Conservation (phyloP, 2,888 invertebrate genomes). For the Amphipoea oculea region DNA sequence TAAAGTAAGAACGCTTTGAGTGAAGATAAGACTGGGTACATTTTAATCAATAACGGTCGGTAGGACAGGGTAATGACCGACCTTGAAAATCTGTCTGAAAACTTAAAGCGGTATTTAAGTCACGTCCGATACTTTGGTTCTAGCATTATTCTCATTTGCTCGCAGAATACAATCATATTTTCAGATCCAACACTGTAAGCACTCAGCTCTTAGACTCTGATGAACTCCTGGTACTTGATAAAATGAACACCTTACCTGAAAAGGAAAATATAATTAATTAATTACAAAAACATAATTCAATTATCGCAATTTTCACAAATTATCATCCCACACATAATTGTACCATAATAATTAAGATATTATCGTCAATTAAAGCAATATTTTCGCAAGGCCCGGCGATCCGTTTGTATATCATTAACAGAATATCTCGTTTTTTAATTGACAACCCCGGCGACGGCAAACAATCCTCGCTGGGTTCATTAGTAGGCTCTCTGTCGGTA, state of each 20-base stretch:
- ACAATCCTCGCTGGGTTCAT: constrained; percentile 51
- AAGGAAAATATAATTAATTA: not conserved
- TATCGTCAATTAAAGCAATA: constrained; percentile 34
- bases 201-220: constrained; percentile 6
- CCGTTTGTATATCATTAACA: constrained; percentile 57
- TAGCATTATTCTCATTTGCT: not conserved
- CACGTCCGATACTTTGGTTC: constrained; percentile 3
- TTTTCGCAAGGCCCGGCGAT: constrained; percentile 25
- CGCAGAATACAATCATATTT: not conserved
- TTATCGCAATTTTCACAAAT: not conserved
- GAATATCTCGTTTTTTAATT: constrained; percentile 61
- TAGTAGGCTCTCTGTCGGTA: constrained; percentile 36
- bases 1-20: constrained; percentile 17
- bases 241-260: not conserved
- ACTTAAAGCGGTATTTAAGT: not conserved
- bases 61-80: not conserved
- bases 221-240: constrained; percentile 23
- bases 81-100: constrained; percentile 3
- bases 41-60: constrained; percentile 29
- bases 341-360: constrained; percentile 35
- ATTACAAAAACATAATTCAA: constrained; percentile 5
- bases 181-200: not conserved
- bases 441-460: constrained; percentile 42
- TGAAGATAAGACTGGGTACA: constrained; percentile 10
- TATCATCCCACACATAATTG: not conserved